Conservation (phyloP, 2,888 invertebrate genomes). For the Plusia festucae region DNA sequence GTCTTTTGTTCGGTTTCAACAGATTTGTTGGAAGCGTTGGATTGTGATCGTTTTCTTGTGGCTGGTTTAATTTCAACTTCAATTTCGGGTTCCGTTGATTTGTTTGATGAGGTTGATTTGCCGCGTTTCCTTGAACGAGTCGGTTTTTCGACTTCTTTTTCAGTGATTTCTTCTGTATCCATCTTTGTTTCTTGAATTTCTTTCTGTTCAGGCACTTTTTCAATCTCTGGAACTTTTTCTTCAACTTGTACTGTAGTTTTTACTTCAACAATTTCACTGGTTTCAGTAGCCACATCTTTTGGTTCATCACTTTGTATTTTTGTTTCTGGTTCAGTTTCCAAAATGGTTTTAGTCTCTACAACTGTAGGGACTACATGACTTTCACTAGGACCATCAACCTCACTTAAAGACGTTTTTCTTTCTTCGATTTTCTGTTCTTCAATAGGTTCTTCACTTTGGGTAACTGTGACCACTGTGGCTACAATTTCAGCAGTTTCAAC, state of each 20-base stretch:
- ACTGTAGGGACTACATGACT: slow-evolving; percentile 11
- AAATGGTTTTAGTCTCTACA: background rate
- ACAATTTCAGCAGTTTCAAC: slow-evolving; percentile 10
- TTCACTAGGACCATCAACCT: slow-evolving; percentile 22
- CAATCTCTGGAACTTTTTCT: slow-evolving; percentile 28
- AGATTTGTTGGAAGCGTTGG: slow-evolving; percentile 71
- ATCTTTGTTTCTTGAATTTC: slow-evolving; percentile 9
- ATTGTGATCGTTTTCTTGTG: slow-evolving; percentile 76
- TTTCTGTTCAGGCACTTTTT: slow-evolving; percentile 15
- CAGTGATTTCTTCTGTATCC: slow-evolving; percentile 20
- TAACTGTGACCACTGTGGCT: slow-evolving; percentile 15
- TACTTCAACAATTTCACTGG: slow-evolving; percentile 8
- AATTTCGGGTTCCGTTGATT: slow-evolving; percentile 48
- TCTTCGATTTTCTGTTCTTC: slow-evolving; percentile 11
- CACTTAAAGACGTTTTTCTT: slow-evolving; percentile 2
- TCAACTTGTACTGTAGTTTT: slow-evolving; percentile 10
- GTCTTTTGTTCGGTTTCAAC: slow-evolving; percentile 65
- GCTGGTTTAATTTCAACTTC: slow-evolving; percentile 64
- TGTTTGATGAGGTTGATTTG: slow-evolving; percentile 66
- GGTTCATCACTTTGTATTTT: slow-evolving; percentile 5
- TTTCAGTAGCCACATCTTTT: background rate
- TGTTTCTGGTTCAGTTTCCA: slow-evolving; percentile 15
- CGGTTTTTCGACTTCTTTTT: slow-evolving; percentile 36
- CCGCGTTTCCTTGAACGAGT: slow-evolving; percentile 59
- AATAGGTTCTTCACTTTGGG: slow-evolving; percentile 16